Evolutionary conservation across 2,797 vertebrate species (phyloP), one percentile per base, ranked within the genome.

Genomic region (Aulostomus chinensis): DNA sequence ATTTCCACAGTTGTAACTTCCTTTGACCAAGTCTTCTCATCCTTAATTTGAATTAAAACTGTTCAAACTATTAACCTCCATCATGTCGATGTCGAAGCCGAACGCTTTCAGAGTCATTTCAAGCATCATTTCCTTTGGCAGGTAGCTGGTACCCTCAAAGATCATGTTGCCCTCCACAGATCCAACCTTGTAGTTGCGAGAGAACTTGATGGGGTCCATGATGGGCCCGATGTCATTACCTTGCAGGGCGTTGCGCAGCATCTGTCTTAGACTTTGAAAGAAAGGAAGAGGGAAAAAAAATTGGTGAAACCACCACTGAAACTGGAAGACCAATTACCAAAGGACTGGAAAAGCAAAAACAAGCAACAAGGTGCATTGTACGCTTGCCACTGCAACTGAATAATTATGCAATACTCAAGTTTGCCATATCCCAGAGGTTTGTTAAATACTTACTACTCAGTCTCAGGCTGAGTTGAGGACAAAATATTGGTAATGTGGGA

Each of bases 61-160:
- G n/a, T 1, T 30, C 2, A 36, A 35, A 32, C 24, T 46, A 0
- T 53, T 42, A 90, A 98, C 97, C 96, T 98, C 97, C 73, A 99
- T 91, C 85, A 98, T 86, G 60, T 99, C 95, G 0, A 87, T 25
- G 33, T 94, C 78, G 58, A 57, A 62, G 70, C 95, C 97, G 36
- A 96, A 95, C 12, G 90, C 72, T n/a, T 88, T 78, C 28, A 99
- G 88, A 11, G 95, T 96, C 50, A 93, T 94, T 79, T 97, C 96
- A 65, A 99, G 87, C 93, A 99, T 94, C 48, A 86, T 88, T 68
- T 98, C 95, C 66, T 83, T 96, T 55, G 96, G 96, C 76, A 98
- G 58, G 57, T 92, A 93, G 63, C 86, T 90, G 40, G 58, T 77
- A 26, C 89, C 82, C 47, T 99, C 95, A 80, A 98, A 97, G 73